Evolutionary conservation across 2,113 vertebrate genomes (phyloP).

Genomic region (Ochotona curzoniae): DNA sequence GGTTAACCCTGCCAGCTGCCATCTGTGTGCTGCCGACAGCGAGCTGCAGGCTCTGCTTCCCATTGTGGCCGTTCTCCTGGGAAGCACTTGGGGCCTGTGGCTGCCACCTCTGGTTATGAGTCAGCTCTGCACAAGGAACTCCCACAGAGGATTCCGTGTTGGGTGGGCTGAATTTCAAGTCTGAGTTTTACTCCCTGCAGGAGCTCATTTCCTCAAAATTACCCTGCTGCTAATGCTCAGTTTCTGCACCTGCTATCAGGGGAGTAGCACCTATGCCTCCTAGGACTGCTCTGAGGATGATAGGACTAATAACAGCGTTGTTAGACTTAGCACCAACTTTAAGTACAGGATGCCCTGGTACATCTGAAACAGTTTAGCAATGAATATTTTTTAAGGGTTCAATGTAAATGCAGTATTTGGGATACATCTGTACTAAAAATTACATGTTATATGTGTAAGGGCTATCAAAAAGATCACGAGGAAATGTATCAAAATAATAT

Average conservation of each 20-base stretch:
- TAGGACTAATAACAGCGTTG: background rate
- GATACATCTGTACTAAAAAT: background rate
- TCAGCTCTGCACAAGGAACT: background rate
- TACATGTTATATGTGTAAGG: background rate
- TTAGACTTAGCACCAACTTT: background rate
- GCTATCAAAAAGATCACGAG: too few relatives aligned
- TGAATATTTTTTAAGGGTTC: background rate
- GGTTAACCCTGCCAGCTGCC: background rate
- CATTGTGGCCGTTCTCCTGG: background rate
- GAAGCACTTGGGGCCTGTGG: background rate
- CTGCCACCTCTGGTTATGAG: background rate
- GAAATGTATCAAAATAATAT: too few relatives aligned
- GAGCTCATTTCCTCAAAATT: background rate
- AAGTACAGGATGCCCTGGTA: background rate
- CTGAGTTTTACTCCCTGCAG: background rate
- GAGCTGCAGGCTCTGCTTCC: background rate
- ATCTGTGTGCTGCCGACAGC: background rate
- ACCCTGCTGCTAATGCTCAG: background rate
- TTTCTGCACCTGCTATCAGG: background rate
- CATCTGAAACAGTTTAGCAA: background rate
- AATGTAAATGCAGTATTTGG: background rate
- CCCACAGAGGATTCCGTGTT: background rate
- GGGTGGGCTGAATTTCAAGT: background rate
- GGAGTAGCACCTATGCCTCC: background rate
- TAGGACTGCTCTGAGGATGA: background rate